These are phyloP conservation scores for Acanthurus lineatus DNA, from an alignment of 2,797 vertebrate genomes.

Conservation along the genomic window DNA sequence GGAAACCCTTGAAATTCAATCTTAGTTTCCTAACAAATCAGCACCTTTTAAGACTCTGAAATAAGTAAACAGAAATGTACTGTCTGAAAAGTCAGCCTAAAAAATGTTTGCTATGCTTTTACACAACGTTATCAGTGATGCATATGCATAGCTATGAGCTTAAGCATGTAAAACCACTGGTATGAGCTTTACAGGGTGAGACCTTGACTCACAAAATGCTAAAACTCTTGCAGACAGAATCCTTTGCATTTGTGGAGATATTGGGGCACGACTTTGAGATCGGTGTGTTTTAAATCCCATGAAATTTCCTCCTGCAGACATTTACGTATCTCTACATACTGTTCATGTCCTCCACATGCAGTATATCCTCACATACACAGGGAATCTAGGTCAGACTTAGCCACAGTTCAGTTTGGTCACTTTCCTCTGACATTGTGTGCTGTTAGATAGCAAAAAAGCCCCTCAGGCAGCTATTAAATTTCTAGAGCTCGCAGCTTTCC, in stretches of 20 bases:
- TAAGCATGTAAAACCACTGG: slow-evolving; percentile 19
- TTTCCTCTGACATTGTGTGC: slow-evolving; percentile 44
- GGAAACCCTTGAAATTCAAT: too few relatives aligned
- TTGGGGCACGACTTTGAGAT: slow-evolving; percentile 27
- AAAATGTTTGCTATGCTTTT: slow-evolving; percentile 25
- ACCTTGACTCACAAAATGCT: background rate
- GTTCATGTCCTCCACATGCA: background rate
- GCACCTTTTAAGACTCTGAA: background rate
- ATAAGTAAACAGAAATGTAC: background rate
- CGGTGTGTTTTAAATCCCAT: slow-evolving; percentile 16
- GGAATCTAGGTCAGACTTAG: slow-evolving; percentile 27
- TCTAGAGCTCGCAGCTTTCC: slow-evolving; percentile 39
- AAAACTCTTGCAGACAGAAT: slow-evolving; percentile 3
- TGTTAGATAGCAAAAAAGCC: slow-evolving; percentile 31
- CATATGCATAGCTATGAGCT: slow-evolving; percentile 16
- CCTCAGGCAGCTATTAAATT: slow-evolving; percentile 45
- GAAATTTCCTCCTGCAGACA: slow-evolving; percentile 4
- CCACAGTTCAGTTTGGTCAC: slow-evolving; percentile 39
- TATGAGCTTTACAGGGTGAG: background rate
- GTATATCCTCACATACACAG: background rate
- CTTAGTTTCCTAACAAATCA: too few relatives aligned
- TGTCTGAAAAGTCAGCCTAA: background rate
- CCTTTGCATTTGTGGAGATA: background rate
- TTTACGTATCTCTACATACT: background rate
- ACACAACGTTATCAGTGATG: slow-evolving; percentile 10